These are phyloP conservation scores for Idris sp. DNA, from an alignment of 1,140 invertebrate species.

Conservation along the genomic window DNA sequence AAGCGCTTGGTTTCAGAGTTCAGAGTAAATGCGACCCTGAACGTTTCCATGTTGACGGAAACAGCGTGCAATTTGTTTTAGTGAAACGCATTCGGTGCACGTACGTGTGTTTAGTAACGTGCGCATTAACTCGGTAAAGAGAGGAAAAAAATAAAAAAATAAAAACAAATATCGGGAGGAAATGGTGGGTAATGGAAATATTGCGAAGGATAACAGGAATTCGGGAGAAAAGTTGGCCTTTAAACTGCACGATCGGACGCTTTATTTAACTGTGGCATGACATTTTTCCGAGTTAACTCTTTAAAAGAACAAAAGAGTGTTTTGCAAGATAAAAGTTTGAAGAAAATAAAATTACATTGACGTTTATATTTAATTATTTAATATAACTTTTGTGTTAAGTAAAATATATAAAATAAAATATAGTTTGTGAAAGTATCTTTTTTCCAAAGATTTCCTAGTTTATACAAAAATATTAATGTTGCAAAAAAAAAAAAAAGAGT, in stretches of 20 bases:
- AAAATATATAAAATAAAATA: neutral
- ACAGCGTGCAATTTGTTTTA: slow-evolving; percentile 41
- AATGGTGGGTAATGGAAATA: slow-evolving; percentile 42
- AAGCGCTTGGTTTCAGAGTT: slow-evolving; percentile 35
- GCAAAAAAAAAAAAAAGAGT: slow-evolving; percentile 8
- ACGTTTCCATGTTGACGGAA: slow-evolving; percentile 45
- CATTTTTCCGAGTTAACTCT: neutral
- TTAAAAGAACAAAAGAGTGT: too few relatives aligned
- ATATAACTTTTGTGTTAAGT: too few relatives aligned
- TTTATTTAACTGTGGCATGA: slow-evolving; percentile 14
- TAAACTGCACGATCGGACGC: slow-evolving; percentile 4
- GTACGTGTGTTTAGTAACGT: slow-evolving; percentile 53
- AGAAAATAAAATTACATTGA: too few relatives aligned
- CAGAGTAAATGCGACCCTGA: slow-evolving; percentile 32
- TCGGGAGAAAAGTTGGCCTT: slow-evolving; percentile 22
- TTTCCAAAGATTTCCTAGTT: too few relatives aligned
- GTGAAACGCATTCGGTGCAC: slow-evolving; percentile 41
- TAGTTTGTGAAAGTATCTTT: neutral
- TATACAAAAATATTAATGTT: too few relatives aligned
- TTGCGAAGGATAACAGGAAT: slow-evolving; percentile 23
- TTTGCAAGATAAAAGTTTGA: too few relatives aligned
- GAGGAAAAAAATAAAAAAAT: slow-evolving; percentile 37
- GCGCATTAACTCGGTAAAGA: slow-evolving; percentile 40
- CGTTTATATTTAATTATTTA: too few relatives aligned
- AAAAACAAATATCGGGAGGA: slow-evolving; percentile 44